Evolutionary conservation across 2,888 invertebrate genomes (phyloP).

Genomic region (Cacoxenus indagator): DNA sequence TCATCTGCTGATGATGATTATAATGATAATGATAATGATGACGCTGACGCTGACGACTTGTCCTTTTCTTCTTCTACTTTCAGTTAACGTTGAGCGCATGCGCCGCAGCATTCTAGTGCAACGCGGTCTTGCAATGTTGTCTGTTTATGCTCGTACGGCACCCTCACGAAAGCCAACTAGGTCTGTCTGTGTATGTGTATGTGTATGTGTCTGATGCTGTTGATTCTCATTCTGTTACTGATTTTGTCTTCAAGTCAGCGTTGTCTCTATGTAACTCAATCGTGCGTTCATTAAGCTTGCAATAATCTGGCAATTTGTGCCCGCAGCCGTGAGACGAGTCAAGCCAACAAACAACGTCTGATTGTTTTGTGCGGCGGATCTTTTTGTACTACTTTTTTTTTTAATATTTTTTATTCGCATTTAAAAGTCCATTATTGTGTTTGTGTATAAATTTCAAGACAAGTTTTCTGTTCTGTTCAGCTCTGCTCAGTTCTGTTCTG

Average conservation of each 20-base stretch:
- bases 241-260: background rate
- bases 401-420: slow-evolving; percentile 5
- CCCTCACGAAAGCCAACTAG: slow-evolving; percentile 5
- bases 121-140: background rate
- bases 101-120: background rate
- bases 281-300: slow-evolving; percentile 55
- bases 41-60: slow-evolving; percentile 11
- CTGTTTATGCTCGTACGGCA: background rate
- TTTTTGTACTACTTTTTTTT: slow-evolving; percentile 5
- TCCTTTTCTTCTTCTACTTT: slow-evolving; percentile 12
- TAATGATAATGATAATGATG: slow-evolving; percentile 10
- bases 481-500: too few relatives aligned
- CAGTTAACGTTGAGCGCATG: slow-evolving; percentile 2
- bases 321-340: background rate
- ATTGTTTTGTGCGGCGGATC: background rate
- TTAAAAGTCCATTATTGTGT: slow-evolving; percentile 50
- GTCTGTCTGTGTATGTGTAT: too few relatives aligned
- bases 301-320: slow-evolving; percentile 39
- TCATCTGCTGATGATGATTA: background rate
- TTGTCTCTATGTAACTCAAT: slow-evolving; percentile 52
- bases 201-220: background rate
- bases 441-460: slow-evolving; percentile 20
- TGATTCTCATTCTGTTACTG: background rate
- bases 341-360: slow-evolving; percentile 4
- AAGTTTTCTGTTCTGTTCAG: slow-evolving; percentile 5